Conservation (phyloP, 2,113 vertebrate species). For the Apodemus speciosus region DNA sequence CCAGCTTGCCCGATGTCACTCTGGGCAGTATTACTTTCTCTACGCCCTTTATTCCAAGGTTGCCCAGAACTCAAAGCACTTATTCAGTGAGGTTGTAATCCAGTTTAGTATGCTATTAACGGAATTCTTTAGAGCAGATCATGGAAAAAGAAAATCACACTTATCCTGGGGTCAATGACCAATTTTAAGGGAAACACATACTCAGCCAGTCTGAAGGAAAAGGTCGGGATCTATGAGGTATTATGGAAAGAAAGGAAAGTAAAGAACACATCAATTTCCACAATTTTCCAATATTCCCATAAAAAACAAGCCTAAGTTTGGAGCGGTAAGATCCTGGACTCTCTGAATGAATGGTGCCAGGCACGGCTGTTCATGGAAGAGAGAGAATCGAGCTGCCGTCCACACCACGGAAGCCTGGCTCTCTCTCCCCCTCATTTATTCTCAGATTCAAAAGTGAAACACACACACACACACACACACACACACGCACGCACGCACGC, state of each 20-base stretch:
- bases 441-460: constrained; percentile 46
- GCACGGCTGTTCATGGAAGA: constrained; percentile 59
- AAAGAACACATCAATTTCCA: constrained; percentile 72
- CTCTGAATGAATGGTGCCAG: constrained; percentile 13
- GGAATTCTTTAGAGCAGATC: constrained; percentile 82
- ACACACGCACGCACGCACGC: too few species aligned
- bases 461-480: background rate
- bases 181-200: constrained; percentile 78
- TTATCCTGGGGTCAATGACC: constrained; percentile 82
- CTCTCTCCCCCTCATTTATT: constrained; percentile 67
- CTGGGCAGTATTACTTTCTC: constrained; percentile 83
- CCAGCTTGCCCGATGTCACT: constrained; percentile 82
- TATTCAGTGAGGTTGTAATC: constrained; percentile 83
- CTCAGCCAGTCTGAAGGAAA: constrained; percentile 74
- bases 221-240: constrained; percentile 78
- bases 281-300: constrained; percentile 74
- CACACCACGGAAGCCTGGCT: background rate
- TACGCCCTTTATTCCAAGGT: constrained; percentile 82
- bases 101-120: constrained; percentile 83
- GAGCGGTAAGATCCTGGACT: constrained; percentile 26
- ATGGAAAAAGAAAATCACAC: constrained; percentile 80
- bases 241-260: constrained; percentile 37
- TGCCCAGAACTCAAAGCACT: constrained; percentile 84
- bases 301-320: constrained; percentile 73
- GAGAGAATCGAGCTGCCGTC: background rate